phyloP scores from a whole-genome alignment of 1,140 invertebrate species.

The Eciton burchellii region DNA sequence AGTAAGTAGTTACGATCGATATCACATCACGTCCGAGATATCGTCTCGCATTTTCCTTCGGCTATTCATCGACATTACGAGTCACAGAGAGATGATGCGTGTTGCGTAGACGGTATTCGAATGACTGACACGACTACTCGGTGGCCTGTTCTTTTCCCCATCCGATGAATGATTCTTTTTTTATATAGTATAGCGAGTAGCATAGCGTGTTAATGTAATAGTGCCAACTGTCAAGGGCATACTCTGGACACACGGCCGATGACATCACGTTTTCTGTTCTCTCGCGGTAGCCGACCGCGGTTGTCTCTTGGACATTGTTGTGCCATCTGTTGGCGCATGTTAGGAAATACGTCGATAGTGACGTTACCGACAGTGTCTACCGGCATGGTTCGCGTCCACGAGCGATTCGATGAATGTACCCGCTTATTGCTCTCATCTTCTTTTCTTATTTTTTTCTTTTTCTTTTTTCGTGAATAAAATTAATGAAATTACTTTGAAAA shows the following conservation, averaged over 20 bases:
- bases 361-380: slow-evolving; percentile 62
- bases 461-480: not conserved
- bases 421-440: too few species aligned
- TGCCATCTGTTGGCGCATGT: slow-evolving; percentile 55
- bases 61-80: too few species aligned
- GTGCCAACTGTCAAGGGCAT: slow-evolving; percentile 67
- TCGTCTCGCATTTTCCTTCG: too few species aligned
- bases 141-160: not conserved
- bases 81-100: too few species aligned
- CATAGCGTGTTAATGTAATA: slow-evolving; percentile 54
- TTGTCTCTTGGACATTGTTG: slow-evolving; percentile 3
- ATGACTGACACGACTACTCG: not conserved
- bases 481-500: too few species aligned
- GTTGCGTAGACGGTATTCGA: not conserved
- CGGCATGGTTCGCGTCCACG: not conserved
- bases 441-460: too few species aligned
- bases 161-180: slow-evolving; percentile 5
- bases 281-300: slow-evolving; percentile 37
- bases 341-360: not conserved
- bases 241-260: slow-evolving; percentile 59
- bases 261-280: slow-evolving; percentile 59
- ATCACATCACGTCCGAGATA: not conserved
- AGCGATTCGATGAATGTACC: not conserved
- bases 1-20: slow-evolving; percentile 89
- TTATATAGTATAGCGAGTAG: slow-evolving; percentile 6